Evolutionary conservation across 2,888 invertebrate species (phyloP).

Genomic region (Caenorhabditis wallacei): DNA sequence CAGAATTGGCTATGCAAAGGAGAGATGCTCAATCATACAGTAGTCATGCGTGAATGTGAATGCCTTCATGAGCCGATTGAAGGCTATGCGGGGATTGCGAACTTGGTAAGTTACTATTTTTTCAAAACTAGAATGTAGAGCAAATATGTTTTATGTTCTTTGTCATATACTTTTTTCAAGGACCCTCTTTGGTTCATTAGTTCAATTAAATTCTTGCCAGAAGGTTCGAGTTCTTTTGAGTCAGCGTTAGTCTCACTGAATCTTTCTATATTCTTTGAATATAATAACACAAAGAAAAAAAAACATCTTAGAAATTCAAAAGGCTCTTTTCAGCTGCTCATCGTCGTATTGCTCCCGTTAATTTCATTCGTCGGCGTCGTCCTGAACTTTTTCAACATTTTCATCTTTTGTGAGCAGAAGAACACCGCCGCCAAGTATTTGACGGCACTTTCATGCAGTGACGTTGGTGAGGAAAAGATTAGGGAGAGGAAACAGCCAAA

Average conservation of each 20-base stretch:
- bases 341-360: conserved; percentile 72
- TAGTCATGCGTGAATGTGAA: conserved; percentile 70
- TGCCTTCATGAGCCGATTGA: conserved; percentile 70
- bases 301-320: conserved; percentile 28
- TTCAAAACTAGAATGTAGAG: background rate
- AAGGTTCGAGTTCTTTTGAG: conserved; percentile 26
- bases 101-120: conserved; percentile 67
- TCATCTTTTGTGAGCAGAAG: conserved; percentile 70
- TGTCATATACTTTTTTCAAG: conserved; percentile 14
- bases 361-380: conserved; percentile 75
- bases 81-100: conserved; percentile 62
- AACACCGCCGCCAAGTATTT: conserved; percentile 76
- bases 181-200: conserved; percentile 15
- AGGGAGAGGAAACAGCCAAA: too few relatives aligned
- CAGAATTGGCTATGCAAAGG: conserved; percentile 47
- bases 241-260: background rate
- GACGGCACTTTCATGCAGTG: conserved; percentile 76
- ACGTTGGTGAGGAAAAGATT: conserved; percentile 73
- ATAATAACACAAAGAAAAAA: conserved; percentile 6
- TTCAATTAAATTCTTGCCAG: conserved; percentile 17
- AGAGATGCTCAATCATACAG: conserved; percentile 59
- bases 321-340: conserved; percentile 65
- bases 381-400: conserved; percentile 78
- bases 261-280: background rate
- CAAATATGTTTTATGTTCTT: background rate